Percentiles rank a stretch among this genome's conserved stretches.
Conservation (phyloP, 2,797 vertebrate species). For the Meda fulgida region DNA sequence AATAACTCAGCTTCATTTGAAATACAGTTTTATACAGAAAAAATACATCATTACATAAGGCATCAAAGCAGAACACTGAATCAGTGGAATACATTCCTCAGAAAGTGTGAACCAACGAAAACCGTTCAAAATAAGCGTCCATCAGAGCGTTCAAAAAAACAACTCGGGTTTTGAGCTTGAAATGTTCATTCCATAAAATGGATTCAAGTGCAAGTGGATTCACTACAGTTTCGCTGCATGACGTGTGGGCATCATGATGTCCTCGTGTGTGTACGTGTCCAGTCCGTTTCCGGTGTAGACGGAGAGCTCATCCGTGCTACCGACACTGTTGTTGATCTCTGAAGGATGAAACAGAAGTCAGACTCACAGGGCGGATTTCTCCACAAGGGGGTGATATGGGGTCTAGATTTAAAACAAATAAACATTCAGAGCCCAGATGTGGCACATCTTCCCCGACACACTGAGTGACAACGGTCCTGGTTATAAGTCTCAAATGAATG, state of each 20-base stretch:
- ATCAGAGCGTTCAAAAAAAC: background rate
- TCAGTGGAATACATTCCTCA: slow-evolving; percentile 45
- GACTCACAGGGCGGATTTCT: background rate
- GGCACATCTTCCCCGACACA: background rate
- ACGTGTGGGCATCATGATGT: slow-evolving; percentile 49
- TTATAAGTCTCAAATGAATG: background rate
- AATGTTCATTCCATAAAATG: slow-evolving; percentile 9
- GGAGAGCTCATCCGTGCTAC: slow-evolving; percentile 86
- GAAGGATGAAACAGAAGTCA: slow-evolving; percentile 53
- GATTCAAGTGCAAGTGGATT: background rate
- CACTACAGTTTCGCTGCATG: slow-evolving; percentile 15
- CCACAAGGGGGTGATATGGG: background rate
- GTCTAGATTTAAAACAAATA: background rate
- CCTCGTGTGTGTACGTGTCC: slow-evolving; percentile 75
- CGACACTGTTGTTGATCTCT: slow-evolving; percentile 89
- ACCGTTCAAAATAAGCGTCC: background rate
- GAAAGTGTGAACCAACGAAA: background rate
- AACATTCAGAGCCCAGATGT: background rate
- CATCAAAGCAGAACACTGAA: slow-evolving; percentile 54
- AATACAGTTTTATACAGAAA: slow-evolving; percentile 46
- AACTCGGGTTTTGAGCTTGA: background rate
- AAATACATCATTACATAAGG: slow-evolving; percentile 49
- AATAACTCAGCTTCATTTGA: slow-evolving; percentile 23
- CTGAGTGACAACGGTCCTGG: background rate
- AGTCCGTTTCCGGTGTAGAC: slow-evolving; percentile 85